Evolutionary conservation across 2,113 vertebrate genomes (phyloP).

Genomic region (Brachirus orientalis): DNA sequence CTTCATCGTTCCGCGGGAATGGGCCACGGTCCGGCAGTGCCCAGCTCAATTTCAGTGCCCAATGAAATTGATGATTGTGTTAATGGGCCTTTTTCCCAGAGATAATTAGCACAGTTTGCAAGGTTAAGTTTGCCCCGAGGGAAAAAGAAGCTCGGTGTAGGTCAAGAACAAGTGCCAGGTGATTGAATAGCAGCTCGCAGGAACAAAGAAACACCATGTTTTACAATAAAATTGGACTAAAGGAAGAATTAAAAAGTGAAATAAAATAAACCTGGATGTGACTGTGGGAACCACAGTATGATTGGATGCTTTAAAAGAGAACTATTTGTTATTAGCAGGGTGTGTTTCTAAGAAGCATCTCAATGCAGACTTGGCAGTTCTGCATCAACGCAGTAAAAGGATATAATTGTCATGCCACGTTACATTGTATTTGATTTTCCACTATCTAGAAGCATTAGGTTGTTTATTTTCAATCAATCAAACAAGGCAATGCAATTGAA

Average conservation of each 20-base stretch:
- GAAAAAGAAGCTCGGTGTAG: conserved; percentile 48
- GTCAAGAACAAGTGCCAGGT: conserved; percentile 64
- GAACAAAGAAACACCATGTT: conserved; percentile 47
- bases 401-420: too few species aligned
- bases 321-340: too few species aligned
- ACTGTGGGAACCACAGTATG: too few species aligned
- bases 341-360: too few species aligned
- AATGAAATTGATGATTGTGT: conserved; percentile 76
- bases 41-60: conserved; percentile 60
- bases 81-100: conserved; percentile 75
- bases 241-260: not conserved
- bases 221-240: conserved; percentile 40
- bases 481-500: too few species aligned
- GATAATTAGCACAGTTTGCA: conserved; percentile 76
- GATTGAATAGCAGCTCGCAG: conserved; percentile 15
- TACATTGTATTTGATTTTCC: too few species aligned
- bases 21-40: conserved; percentile 62
- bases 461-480: too few species aligned
- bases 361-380: too few species aligned
- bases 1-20: conserved; percentile 72
- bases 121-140: conserved; percentile 68
- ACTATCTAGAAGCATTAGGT: too few species aligned
- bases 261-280: not conserved
- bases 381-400: too few species aligned
- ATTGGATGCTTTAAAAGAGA: too few species aligned